phyloP scores from a whole-genome alignment of 2,888 invertebrate species.

The Aplocera efformata region DNA sequence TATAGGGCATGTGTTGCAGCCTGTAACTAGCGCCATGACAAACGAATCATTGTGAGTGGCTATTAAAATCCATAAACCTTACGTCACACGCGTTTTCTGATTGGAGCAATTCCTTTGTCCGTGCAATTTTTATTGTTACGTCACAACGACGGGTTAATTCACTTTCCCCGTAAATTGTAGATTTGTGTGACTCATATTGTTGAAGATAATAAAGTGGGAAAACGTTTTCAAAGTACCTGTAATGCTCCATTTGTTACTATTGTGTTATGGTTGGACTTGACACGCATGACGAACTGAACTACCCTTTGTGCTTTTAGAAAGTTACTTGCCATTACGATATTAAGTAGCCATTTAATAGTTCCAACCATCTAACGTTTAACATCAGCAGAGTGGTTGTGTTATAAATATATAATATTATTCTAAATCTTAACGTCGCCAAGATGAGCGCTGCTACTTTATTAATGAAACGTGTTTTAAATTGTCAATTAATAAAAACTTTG shows the following conservation, averaged over 20 bases:
- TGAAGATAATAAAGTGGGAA: slow-evolving; percentile 49
- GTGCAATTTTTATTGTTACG: slow-evolving; percentile 73
- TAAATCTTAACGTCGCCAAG: too few relatives aligned
- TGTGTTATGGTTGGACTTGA: slow-evolving; percentile 23
- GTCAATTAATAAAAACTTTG: too few relatives aligned
- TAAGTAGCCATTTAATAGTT: slow-evolving; percentile 33
- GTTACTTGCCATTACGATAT: slow-evolving; percentile 33
- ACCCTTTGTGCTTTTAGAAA: slow-evolving; percentile 37
- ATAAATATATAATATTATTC: too few relatives aligned
- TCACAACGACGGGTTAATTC: slow-evolving; percentile 58
- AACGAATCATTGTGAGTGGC: slow-evolving; percentile 42
- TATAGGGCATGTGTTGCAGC: slow-evolving; percentile 23
- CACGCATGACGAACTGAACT: slow-evolving; percentile 22
- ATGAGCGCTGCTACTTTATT: too few relatives aligned
- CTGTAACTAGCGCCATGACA: slow-evolving; percentile 22
- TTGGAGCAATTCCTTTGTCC: slow-evolving; percentile 72
- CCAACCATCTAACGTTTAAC: slow-evolving; percentile 25
- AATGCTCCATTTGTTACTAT: slow-evolving; percentile 38
- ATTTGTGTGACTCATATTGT: slow-evolving; percentile 51
- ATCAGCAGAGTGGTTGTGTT: slow-evolving; percentile 7
- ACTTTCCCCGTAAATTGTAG: slow-evolving; percentile 71
- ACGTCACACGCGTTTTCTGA: slow-evolving; percentile 52
- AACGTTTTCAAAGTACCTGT: slow-evolving; percentile 51
- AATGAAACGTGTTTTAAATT: too few relatives aligned
- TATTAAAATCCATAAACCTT: slow-evolving; percentile 55